phyloP scores from a whole-genome alignment of 2,113 vertebrate species.

The Motacilla alba region DNA sequence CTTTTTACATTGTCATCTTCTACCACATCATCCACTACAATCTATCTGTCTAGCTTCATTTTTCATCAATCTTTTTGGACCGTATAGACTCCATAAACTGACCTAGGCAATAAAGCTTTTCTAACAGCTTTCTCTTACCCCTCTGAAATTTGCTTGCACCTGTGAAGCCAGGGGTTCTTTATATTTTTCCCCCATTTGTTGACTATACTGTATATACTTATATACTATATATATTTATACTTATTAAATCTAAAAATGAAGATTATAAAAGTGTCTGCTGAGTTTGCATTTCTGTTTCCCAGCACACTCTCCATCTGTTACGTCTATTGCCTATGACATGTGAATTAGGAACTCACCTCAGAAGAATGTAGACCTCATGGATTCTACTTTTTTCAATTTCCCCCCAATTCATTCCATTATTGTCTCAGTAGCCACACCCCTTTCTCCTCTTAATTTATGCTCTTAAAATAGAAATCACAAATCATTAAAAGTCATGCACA shows the following conservation, averaged over 20 bases:
- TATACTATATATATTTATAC: not conserved
- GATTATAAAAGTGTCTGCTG: not conserved
- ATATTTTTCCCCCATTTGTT: not conserved
- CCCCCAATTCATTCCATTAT: accelerated
- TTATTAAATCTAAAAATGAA: not conserved
- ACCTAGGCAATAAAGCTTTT: not conserved
- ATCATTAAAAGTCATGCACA: not conserved
- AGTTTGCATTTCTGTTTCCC: not conserved
- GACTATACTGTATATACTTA: too few species aligned
- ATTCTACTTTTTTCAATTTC: not conserved
- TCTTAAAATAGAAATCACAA: not conserved
- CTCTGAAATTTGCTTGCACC: not conserved
- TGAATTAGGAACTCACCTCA: not conserved
- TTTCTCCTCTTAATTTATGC: not conserved
- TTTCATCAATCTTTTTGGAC: not conserved
- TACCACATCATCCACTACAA: not conserved
- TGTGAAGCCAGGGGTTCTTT: not conserved
- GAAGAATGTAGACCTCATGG: not conserved
- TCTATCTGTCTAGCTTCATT: not conserved
- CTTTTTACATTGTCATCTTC: not conserved
- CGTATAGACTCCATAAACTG: not conserved
- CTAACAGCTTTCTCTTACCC: not conserved
- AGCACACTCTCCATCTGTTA: not conserved
- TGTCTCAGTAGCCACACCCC: not conserved
- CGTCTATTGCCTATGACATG: not conserved